phyloP scores from a whole-genome alignment of 2,888 invertebrate species.

The Sylvicola cinctus region DNA sequence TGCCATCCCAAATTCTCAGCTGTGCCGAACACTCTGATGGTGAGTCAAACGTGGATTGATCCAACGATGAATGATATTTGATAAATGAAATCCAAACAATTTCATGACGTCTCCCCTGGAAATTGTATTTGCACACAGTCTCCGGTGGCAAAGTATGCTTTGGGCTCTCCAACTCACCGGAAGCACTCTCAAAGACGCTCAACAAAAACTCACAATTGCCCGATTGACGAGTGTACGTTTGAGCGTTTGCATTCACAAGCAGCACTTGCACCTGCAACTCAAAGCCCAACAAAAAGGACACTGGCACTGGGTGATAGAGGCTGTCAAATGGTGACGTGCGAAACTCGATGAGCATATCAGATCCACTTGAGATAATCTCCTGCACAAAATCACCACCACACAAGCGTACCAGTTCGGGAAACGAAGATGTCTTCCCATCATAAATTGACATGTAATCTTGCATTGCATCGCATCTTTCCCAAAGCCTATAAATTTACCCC shows the following conservation, averaged over 20 bases:
- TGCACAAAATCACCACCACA: slow-evolving; percentile 69
- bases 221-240: slow-evolving; percentile 50
- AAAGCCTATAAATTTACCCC: slow-evolving; percentile 32
- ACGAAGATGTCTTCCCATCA: slow-evolving; percentile 49
- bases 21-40: slow-evolving; percentile 51
- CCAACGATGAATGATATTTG: slow-evolving; percentile 56
- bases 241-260: slow-evolving; percentile 54
- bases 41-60: slow-evolving; percentile 41
- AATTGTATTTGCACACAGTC: slow-evolving; percentile 62
- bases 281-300: slow-evolving; percentile 60
- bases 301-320: slow-evolving; percentile 57
- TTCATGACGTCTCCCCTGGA: slow-evolving; percentile 50
- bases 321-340: slow-evolving; percentile 65
- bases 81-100: slow-evolving; percentile 69
- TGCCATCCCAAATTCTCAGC: slow-evolving; percentile 56
- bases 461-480: slow-evolving; percentile 64
- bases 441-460: slow-evolving; percentile 66
- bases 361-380: slow-evolving; percentile 55
- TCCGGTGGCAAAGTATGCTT: slow-evolving; percentile 60
- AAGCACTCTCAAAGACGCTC: slow-evolving; percentile 50
- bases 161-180: slow-evolving; percentile 53
- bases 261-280: slow-evolving; percentile 60
- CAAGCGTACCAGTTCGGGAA: slow-evolving; percentile 53
- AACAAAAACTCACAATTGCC: slow-evolving; percentile 57
- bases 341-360: slow-evolving; percentile 59